Conservation (phyloP, 2,797 vertebrate species). For the Thamnophis elegans region DNA sequence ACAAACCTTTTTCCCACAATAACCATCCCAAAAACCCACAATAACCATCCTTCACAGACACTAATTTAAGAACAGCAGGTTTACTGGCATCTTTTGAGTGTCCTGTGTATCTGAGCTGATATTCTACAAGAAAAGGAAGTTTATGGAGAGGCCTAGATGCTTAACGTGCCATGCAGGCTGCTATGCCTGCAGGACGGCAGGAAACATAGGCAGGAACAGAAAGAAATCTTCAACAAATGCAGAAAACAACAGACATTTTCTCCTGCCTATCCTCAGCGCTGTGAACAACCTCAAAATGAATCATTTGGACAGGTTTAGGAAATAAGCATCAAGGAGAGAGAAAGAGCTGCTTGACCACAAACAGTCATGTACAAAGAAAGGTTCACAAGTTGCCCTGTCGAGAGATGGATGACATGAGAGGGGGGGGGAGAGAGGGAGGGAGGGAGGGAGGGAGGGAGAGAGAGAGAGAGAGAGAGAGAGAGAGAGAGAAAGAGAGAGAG, state of each 20-base stretch:
- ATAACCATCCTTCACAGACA: background rate
- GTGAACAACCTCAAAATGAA: conserved; percentile 44
- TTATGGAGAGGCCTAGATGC: conserved; percentile 68
- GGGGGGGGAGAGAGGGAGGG: too few species aligned
- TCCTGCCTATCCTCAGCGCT: conserved; percentile 58
- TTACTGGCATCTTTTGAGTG: background rate
- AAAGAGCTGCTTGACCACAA: background rate
- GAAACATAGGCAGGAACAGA: conserved; percentile 58
- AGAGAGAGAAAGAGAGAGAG: too few species aligned
- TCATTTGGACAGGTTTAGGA: conserved; percentile 24
- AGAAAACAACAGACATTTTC: conserved; percentile 71
- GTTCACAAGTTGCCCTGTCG: too few species aligned
- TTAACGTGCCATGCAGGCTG: conserved; percentile 63
- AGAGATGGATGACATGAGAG: too few species aligned
- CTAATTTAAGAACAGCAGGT: background rate
- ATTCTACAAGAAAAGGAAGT: conserved; percentile 69
- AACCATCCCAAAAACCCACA: background rate
- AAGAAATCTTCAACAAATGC: conserved; percentile 63
- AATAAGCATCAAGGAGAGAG: conserved; percentile 47
- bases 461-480: too few species aligned
- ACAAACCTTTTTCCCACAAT: background rate
- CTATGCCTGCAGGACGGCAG: conserved; percentile 68
- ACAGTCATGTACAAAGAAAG: conserved; percentile 43
- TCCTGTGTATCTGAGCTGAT: background rate
- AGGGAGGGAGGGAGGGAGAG: too few species aligned